These are phyloP conservation scores for Nezara viridula DNA, from an alignment of 2,888 invertebrate species.

Conservation along the genomic window DNA sequence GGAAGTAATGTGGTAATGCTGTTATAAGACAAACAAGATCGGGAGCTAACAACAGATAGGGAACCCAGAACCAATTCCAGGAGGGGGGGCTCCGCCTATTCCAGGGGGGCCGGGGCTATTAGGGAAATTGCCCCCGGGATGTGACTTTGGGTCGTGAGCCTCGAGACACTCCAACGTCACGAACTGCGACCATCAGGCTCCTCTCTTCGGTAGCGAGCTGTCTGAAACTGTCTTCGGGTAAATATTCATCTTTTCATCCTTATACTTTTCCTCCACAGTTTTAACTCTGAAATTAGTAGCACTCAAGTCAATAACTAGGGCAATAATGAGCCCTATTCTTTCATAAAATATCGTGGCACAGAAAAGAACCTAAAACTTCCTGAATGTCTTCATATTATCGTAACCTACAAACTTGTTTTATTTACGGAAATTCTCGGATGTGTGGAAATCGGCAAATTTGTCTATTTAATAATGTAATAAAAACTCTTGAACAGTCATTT, in stretches of 20 bases:
- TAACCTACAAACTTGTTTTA: too few species aligned
- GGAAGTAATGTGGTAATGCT: constrained; percentile 11
- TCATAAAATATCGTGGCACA: too few species aligned
- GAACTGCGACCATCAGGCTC: not conserved
- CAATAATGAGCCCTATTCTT: too few species aligned
- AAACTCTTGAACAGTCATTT: too few species aligned
- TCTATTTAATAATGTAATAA: too few species aligned
- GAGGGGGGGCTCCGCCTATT: not conserved
- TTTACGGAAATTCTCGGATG: too few species aligned
- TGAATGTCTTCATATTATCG: too few species aligned
- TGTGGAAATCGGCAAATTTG: too few species aligned
- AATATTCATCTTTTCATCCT: not conserved
- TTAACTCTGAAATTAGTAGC: too few species aligned
- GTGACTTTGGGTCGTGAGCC: not conserved
- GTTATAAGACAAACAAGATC: constrained; percentile 37
- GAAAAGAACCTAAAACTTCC: too few species aligned
- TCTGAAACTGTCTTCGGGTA: not conserved
- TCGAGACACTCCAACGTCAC: not conserved
- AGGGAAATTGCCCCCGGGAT: constrained; percentile 16
- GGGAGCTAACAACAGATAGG: constrained; percentile 31
- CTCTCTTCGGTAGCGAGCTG: not conserved
- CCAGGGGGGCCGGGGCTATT: not conserved
- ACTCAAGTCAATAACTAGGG: too few species aligned
- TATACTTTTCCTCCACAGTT: not conserved
- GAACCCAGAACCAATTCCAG: constrained; percentile 1